Evolutionary conservation across 2,888 invertebrate species (phyloP).

Genomic region (Coelinius sp.): DNA sequence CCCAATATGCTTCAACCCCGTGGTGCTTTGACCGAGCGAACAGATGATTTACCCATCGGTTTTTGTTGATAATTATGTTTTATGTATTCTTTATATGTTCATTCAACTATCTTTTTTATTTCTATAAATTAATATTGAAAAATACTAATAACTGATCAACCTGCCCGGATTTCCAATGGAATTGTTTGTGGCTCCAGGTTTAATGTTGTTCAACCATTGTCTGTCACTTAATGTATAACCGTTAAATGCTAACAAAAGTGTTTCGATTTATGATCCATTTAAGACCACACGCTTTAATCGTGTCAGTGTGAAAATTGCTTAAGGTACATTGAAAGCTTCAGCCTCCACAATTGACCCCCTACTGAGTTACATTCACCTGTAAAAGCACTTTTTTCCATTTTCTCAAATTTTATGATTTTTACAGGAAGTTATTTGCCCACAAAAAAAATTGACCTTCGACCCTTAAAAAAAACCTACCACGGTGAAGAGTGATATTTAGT

Average conservation of each 20-base stretch:
- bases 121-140: background rate
- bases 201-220: background rate
- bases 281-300: constrained; percentile 16
- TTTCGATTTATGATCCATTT: background rate
- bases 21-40: constrained; percentile 49
- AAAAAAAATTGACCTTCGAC: too few relatives aligned
- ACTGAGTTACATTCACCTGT: too few relatives aligned
- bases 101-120: background rate
- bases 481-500: too few relatives aligned
- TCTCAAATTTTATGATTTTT: too few relatives aligned
- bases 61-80: background rate
- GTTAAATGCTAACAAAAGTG: background rate
- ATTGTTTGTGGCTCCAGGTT: background rate
- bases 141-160: background rate
- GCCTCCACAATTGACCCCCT: too few relatives aligned
- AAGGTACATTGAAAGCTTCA: too few relatives aligned
- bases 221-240: background rate
- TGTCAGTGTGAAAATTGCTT: constrained; percentile 13
- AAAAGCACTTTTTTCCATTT: too few relatives aligned
- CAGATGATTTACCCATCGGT: constrained; percentile 32
- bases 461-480: too few relatives aligned
- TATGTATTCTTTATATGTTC: background rate
- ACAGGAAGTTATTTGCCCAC: too few relatives aligned
- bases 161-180: background rate
- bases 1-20: constrained; percentile 38